Conservation (phyloP, 2,797 vertebrate genomes). For the Alectoris magna region DNA sequence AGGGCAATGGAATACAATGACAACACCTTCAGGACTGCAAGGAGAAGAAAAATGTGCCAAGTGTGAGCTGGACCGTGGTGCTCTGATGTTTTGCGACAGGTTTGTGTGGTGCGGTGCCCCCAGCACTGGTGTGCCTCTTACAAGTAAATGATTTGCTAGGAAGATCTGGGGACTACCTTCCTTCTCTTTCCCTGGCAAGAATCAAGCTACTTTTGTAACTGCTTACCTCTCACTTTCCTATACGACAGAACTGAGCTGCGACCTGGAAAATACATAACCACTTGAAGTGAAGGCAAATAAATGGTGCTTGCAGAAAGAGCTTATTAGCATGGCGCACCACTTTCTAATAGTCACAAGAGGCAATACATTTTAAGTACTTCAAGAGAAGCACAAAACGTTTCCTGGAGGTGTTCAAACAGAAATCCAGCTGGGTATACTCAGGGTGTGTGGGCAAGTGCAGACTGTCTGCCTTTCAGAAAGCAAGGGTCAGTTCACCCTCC, state of each 20-base stretch:
- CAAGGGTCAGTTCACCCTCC: neutral
- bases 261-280: neutral
- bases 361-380: rapidly evolving
- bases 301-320: neutral
- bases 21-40: neutral
- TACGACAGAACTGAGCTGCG: rapidly evolving
- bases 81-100: neutral
- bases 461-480: neutral
- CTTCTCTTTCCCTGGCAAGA: neutral
- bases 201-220: neutral
- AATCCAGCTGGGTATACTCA: neutral
- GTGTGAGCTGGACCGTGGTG: neutral
- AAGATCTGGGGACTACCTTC: neutral
- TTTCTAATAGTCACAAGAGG: neutral
- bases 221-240: neutral
- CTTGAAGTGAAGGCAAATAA: neutral
- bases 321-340: neutral
- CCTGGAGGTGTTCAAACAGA: neutral
- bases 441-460: neutral
- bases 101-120: neutral
- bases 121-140: neutral
- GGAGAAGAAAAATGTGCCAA: neutral
- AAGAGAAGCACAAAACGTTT: rapidly evolving
- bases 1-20: neutral
- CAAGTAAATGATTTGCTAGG: neutral